phyloP scores from a whole-genome alignment of 2,888 invertebrate species.

The Drosophila prolongata region DNA sequence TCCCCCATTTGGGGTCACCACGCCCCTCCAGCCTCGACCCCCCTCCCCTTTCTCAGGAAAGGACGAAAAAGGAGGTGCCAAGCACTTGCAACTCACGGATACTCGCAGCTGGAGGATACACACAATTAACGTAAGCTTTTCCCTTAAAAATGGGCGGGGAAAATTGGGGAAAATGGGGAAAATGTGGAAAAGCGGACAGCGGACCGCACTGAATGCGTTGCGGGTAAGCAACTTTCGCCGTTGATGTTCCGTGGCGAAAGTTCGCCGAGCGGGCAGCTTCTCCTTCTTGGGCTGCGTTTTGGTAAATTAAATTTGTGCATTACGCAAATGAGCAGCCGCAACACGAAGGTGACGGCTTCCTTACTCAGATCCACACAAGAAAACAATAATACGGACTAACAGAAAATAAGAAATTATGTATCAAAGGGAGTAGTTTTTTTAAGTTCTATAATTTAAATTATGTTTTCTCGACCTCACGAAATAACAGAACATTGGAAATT shows the following conservation, averaged over 20 bases:
- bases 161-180: conserved; percentile 5
- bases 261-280: conserved; percentile 14
- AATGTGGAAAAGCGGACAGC: conserved; percentile 1
- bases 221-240: conserved; percentile 63
- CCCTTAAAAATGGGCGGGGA: conserved; percentile 31
- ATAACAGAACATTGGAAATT: too few species aligned
- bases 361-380: not conserved
- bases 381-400: not conserved
- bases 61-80: conserved; percentile 16
- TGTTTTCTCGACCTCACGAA: too few species aligned
- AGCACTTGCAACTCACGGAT: conserved; percentile 11
- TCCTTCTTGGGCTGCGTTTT: conserved; percentile 60
- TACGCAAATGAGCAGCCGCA: conserved; percentile 78
- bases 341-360: conserved; percentile 28
- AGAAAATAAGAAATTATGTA: not conserved
- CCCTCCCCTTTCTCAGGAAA: too few species aligned
- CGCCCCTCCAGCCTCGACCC: not conserved
- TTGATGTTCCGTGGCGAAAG: conserved; percentile 46
- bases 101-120: conserved; percentile 71
- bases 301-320: conserved; percentile 81
- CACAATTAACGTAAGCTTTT: conserved; percentile 74
- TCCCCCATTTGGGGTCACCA: conserved; percentile 1
- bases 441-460: too few species aligned
- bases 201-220: conserved; percentile 66
- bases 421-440: too few species aligned